Base-by-base conservation (phyloP, 2,113 vertebrate species). In the Myotis brandtii region DNA sequence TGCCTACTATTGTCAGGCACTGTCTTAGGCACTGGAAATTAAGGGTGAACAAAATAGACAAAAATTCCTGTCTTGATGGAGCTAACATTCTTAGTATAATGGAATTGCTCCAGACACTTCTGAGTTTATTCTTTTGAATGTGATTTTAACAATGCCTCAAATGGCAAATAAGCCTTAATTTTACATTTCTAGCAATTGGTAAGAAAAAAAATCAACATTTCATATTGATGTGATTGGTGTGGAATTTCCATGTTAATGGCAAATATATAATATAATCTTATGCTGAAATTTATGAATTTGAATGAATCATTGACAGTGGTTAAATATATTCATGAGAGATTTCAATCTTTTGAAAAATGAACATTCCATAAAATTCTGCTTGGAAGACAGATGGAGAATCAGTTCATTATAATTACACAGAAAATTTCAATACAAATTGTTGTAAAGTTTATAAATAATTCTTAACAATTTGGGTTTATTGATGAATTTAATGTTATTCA, bases 191-290 rank as follows among this genome's bases (percentile, higher is more conserved):
- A 50, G 37, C 30, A 87, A 66, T 10, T 14, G n/a, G 21, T 67
- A 83, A 69, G 18, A 84, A 72, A 89, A 91, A 91, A 86, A 52
- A 17, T 84, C 66, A 87, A 5, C 67, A 83, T 94, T 92, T 77
- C 25, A 85, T 52, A n/a, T 64, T 64, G 40, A 80, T 91, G 11
- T 56, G 30, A 82, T 67, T 88, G 46, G 9, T 87, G 56, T 90
- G n/a, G 20, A 77, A 90, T 90, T 85, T 75, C 72, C 17, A 59
- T 54, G 59, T 88, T 72, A 89, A 70, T 96, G n/a, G 34, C 12
- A 90, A 87, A 88, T 76, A 48, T 9, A 25, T 89, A 48, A 34
- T n/a, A 21, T 7, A 91, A 83, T 89, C 11, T 46, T 86, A 59
- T 27, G 21, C 11, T 77, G 32, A 80, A 75, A 80, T 54, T 43